Conservation (phyloP, 2,888 invertebrate species). For the Ornithoptera alexandrae region DNA sequence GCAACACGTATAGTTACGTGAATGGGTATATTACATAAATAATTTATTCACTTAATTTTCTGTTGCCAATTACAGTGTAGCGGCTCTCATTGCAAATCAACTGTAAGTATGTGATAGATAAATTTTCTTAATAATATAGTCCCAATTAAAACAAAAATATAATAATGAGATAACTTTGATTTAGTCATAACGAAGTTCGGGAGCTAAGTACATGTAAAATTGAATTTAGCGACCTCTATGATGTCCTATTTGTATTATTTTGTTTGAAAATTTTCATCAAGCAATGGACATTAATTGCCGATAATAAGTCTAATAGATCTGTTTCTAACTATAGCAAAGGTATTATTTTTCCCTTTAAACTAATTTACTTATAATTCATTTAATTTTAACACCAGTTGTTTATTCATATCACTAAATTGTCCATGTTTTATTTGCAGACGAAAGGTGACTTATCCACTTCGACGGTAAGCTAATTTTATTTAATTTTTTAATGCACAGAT, state of each 20-base stretch:
- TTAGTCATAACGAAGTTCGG: neutral
- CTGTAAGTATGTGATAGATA: neutral
- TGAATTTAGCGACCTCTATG: no score
- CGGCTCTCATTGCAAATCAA: constrained; percentile 5
- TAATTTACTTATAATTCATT: neutral
- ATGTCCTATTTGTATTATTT: no score
- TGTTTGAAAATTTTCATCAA: no score
- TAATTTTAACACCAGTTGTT: neutral
- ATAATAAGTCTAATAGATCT: no score
- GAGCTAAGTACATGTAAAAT: no score
- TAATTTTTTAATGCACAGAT: neutral
- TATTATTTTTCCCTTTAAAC: neutral
- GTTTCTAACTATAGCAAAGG: no score
- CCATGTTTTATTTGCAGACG: neutral
- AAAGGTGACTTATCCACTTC: constrained; percentile 4
- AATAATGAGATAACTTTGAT: neutral
- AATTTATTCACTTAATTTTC: neutral
- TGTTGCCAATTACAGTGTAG: constrained; percentile 1
- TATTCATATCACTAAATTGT: neutral
- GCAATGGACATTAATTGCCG: no score
- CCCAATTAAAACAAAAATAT: neutral
- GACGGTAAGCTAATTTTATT: constrained; percentile 3
- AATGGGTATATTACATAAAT: neutral
- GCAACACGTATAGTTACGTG: neutral
- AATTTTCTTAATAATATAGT: neutral